Evolutionary conservation across 2,797 vertebrate genomes (phyloP).

Genomic region (Epinephelus malabaricus): DNA sequence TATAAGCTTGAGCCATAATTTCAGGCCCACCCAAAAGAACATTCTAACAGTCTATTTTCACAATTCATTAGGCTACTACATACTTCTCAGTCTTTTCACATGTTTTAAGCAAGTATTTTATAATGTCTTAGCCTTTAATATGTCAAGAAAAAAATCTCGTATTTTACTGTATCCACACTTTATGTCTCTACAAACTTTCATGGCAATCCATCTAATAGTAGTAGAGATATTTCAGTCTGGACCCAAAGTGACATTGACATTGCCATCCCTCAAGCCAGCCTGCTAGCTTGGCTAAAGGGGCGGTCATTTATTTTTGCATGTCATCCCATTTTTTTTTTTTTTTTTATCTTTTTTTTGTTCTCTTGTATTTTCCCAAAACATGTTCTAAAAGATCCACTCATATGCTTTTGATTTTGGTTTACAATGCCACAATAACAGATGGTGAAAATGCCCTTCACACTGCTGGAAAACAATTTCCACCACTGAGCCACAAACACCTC

Average conservation of each 20-base stretch:
- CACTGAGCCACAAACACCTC: constrained; percentile 12
- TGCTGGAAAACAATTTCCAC: constrained; percentile 42
- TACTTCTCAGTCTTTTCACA: too few species aligned
- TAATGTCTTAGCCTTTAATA: too few species aligned
- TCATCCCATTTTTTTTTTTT: neutral
- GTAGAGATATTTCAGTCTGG: neutral
- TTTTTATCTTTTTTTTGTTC: neutral
- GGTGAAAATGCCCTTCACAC: constrained; percentile 43
- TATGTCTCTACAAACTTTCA: neutral
- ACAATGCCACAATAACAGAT: constrained; percentile 31
- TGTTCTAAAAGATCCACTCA: neutral
- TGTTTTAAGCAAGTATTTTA: too few species aligned
- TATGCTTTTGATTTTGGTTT: constrained; percentile 24
- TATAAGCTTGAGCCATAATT: too few species aligned
- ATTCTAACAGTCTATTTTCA: too few species aligned
- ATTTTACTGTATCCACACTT: too few species aligned
- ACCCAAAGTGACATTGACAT: neutral
- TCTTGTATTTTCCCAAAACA: neutral
- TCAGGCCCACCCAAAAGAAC: too few species aligned
- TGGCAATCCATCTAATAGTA: neutral
- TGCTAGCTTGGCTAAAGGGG: neutral
- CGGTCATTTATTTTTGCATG: neutral
- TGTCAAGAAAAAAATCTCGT: too few species aligned
- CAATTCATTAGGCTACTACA: too few species aligned
- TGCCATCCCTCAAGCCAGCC: neutral